Base-by-base conservation (phyloP, 1,140 invertebrate genomes). In the Myzus persicae region DNA sequence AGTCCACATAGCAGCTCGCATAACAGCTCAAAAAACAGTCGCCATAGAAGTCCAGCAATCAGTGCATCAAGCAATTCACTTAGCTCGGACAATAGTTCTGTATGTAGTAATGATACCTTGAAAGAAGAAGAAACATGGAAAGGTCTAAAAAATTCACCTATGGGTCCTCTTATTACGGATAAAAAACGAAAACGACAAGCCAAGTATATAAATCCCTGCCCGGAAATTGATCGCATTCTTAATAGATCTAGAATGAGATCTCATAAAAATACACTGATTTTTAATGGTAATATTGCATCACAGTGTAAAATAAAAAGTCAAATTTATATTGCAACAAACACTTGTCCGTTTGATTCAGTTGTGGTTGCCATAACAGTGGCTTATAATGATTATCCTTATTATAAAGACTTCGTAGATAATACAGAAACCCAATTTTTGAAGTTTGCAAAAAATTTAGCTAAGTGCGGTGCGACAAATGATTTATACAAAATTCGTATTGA, bases 221-320 rank as follows among this genome's bases (percentile, higher is more conserved):
- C 67, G n/a, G n/a, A 76, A 76, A 76, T 76, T 11, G 67, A 76
- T n/a, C 31, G 67, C 31, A 76, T 76, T 14, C n/a, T 76, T 76
- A 76, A 76, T 76, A 76, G n/a, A n/a, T 76, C 67, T n/a, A 76
- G 67, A 76, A 76, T 76, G 67, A 76, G 67, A 76, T 76, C 67
- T 14, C 67, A 76, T 36, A n/a, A n/a, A 11, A 76, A 76, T n/a
- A 76, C 67, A 31, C 26, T 76, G 1, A 76, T 76, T n/a, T 76
- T 76, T 14, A 76, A 76, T 76, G 67, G 67, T n/a, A 76, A n/a
- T 7, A 76, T 76, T n/a, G 31, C 67, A 36, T n/a, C 67, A 11
- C 26, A 76, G 11, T 31, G 31, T n/a, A 14, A 14, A 14, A n/a
- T n/a, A 14, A 76, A 76, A 76, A 76, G n/a, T n/a, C 0, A n/a